A percentile compares a stretch with the other conserved stretches of the same genome.
phyloP scores from a whole-genome alignment of 2,888 invertebrate genomes.

The Agonopterix alstromeriana region DNA sequence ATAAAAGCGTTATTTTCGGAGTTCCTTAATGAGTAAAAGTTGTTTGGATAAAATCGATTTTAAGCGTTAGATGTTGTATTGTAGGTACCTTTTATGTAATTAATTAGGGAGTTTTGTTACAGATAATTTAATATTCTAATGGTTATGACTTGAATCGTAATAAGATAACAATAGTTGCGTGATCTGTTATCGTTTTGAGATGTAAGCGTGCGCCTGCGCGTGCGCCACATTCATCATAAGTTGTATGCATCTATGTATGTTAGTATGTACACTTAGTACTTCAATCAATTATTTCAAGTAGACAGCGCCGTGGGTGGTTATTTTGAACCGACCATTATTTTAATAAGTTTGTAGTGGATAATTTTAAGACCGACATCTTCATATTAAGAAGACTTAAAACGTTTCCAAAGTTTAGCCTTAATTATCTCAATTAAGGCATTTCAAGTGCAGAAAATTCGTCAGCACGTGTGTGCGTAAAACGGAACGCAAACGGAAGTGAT shows the following conservation, averaged over 20 bases:
- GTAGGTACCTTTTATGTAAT: not conserved
- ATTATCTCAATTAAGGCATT: too few relatives aligned
- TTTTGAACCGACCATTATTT: constrained; percentile 2
- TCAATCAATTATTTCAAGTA: constrained; percentile 5
- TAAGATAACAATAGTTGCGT: constrained; percentile 27
- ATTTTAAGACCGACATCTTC: not conserved
- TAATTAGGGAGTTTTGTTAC: not conserved
- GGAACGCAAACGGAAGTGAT: constrained; percentile 73
- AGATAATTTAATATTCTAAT: not conserved
- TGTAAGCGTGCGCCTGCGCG: constrained; percentile 26
- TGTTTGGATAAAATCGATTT: not conserved
- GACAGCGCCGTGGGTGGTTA: constrained; percentile 3
- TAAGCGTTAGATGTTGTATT: not conserved
- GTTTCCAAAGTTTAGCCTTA: not conserved
- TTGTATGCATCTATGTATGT: constrained; percentile 1
- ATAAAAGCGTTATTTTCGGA: not conserved
- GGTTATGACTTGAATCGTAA: not conserved
- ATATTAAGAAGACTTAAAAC: not conserved
- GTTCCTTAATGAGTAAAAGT: not conserved
- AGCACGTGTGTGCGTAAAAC: constrained; percentile 36
- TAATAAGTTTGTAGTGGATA: constrained; percentile 1
- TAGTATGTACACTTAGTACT: not conserved
- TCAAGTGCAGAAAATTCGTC: not conserved
- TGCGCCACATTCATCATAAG: constrained; percentile 9
- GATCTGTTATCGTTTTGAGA: constrained; percentile 33